A percentile compares a stretch with the other conserved stretches of the same genome.
These are phyloP conservation scores for Phyllotis vaccarum DNA, from an alignment of 2,797 vertebrate genomes.

Conservation along the genomic window DNA sequence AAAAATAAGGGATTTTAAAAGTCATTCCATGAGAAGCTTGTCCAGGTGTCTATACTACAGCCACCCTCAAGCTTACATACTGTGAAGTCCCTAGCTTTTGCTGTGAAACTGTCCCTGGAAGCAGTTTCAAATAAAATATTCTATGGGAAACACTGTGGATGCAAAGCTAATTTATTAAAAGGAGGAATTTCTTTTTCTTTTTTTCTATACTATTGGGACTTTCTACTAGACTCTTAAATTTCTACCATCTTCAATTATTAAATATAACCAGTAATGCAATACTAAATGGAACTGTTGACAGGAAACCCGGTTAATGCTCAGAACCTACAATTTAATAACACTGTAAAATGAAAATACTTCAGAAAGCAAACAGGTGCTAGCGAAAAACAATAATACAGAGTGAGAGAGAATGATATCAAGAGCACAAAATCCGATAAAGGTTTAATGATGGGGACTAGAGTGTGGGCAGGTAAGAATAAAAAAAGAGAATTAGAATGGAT, in stretches of 20 bases:
- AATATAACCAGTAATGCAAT: neutral
- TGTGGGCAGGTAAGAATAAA: neutral
- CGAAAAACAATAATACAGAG: neutral
- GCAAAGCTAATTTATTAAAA: neutral
- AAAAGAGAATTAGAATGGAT: too few species aligned
- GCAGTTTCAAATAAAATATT: neutral
- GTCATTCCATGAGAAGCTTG: neutral
- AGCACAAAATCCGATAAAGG: neutral
- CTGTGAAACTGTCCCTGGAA: neutral
- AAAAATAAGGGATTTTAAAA: neutral
- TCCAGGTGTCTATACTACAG: neutral
- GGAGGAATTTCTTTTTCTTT: neutral
- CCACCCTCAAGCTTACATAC: neutral
- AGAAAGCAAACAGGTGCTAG: neutral
- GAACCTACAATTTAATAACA: neutral
- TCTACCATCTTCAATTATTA: neutral
- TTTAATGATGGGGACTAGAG: neutral
- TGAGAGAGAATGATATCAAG: neutral
- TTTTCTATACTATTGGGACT: neutral
- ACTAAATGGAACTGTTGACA: neutral
- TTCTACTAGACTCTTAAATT: neutral
- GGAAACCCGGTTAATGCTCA: neutral
- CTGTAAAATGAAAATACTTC: slow-evolving; percentile 23
- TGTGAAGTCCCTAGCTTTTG: neutral
- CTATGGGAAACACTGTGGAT: neutral